A percentile compares a stretch with the other conserved stretches of the same genome.
Conservation (phyloP, 2,888 invertebrate genomes). For the Byasa hedistus region DNA sequence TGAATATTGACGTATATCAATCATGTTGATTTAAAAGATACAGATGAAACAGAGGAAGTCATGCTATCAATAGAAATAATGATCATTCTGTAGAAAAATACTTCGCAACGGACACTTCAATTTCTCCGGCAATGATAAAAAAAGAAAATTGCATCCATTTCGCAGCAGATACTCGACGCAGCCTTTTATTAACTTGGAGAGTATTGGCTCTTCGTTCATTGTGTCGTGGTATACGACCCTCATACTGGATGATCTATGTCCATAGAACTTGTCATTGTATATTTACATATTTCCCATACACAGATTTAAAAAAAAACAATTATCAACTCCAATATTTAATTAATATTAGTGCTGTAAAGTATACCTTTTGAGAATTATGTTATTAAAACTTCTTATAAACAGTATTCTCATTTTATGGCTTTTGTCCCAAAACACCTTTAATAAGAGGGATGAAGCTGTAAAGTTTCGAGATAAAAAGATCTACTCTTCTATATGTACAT, state of each 20-base stretch:
- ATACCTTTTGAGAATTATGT: too few relatives aligned
- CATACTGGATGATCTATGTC: not conserved
- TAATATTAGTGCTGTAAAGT: too few relatives aligned
- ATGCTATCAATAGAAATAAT: not conserved
- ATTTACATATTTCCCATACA: not conserved
- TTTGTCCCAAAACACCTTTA: not conserved
- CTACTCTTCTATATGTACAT: not conserved
- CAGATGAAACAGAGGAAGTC: not conserved
- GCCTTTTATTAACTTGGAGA: constrained; percentile 17
- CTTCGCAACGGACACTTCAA: not conserved
- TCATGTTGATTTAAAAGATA: too few relatives aligned
- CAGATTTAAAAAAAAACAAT: not conserved
- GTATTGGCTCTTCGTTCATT: constrained; percentile 9
- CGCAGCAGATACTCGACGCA: constrained; percentile 8
- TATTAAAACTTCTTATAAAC: too few relatives aligned
- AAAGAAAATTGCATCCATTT: constrained; percentile 23
- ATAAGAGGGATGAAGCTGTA: not conserved
- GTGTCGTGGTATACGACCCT: not conserved
- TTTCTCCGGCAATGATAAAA: constrained; percentile 1
- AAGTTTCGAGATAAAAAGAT: not conserved
- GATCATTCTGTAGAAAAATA: not conserved
- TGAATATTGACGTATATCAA: too few relatives aligned
- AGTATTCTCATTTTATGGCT: not conserved
- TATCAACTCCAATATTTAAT: too few relatives aligned
- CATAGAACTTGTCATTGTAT: not conserved